Evolutionary conservation across 2,113 vertebrate species (phyloP), one percentile per base, ranked within the genome.

Genomic region (Mormoops blainvillei): DNA sequence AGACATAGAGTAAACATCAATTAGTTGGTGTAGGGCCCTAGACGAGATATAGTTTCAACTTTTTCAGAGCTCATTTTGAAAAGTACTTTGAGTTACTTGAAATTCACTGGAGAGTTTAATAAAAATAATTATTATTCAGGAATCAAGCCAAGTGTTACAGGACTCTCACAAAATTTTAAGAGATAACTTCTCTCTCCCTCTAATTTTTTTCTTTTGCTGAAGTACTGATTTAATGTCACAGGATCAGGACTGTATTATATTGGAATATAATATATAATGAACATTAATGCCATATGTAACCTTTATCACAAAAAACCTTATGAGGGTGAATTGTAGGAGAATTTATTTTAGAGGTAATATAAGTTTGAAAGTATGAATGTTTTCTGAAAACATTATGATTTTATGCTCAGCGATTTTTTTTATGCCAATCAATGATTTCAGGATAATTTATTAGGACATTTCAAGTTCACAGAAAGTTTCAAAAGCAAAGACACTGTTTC

Each of bases 381-480:
- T 97, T 89, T 78, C 86, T 70, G 80, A 43, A 97, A 96, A 97
- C 11, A 68, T 41, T 87, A 22, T 15, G 24, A 19, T 14, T 97
- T 80, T 95, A 97, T 89, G 4, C 19, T 94, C 41, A 96, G 67
- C 45, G 92, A 94, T 31, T n/a, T 61, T 71, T 1, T 1, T 90
- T 50, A 10, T 86, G 61, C 87, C 19, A 94, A 67, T 77, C 68
- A 95, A 95, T 91, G 48, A 94, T 84, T 74, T 89, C 36, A 52
- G 15, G 36, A 56, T 26, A 73, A 70, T 88, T 98, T 97, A 77
- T 88, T 84, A 95, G 26, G 24, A 61, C 89, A 90, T 93, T 65
- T 93, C 43, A 96, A 93, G 68, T 94, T 97, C 83, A 97, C 24
- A 73, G 68, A 97, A 97, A 63, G 50, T 93, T 96, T 93, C 38